A percentile compares a stretch with the other conserved stretches of the same genome.
Evolutionary conservation across 2,113 vertebrate species (phyloP).

Genomic region (Daubentonia madagascariensis): DNA sequence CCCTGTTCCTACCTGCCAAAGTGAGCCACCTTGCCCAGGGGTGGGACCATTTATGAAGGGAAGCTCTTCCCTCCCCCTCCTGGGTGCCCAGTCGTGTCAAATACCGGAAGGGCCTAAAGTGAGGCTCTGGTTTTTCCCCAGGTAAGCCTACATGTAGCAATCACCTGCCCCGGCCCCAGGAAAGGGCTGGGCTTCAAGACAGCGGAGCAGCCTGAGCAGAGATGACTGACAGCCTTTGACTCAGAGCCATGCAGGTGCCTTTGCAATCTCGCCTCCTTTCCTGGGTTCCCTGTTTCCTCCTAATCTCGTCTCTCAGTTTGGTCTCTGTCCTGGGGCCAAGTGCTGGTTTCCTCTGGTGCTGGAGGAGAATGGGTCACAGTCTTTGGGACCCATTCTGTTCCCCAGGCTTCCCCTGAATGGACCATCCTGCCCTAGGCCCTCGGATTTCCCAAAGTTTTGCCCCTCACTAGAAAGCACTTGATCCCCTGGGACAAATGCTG

Average conservation of each 20-base stretch:
- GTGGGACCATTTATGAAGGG: slow-evolving; percentile 74
- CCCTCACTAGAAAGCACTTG: slow-evolving; percentile 23
- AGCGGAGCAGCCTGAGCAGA: not conserved
- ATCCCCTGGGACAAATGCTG: not conserved
- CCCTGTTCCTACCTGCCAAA: slow-evolving; percentile 45
- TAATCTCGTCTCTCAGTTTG: not conserved
- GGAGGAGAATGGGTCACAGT: not conserved
- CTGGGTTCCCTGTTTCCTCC: slow-evolving; percentile 1
- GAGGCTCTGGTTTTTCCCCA: slow-evolving; percentile 64
- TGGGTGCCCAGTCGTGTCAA: slow-evolving; percentile 47
- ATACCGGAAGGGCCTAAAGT: slow-evolving; percentile 69
- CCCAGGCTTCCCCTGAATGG: not conserved
- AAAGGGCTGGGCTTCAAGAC: slow-evolving; percentile 66
- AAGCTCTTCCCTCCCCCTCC: slow-evolving; percentile 58
- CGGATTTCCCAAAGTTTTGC: not conserved
- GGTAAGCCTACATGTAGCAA: slow-evolving; percentile 66
- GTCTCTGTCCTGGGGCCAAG: slow-evolving; percentile 50
- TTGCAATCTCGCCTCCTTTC: slow-evolving; percentile 25
- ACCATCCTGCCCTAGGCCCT: not conserved
- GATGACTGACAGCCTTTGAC: slow-evolving; percentile 68
- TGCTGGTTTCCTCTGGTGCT: slow-evolving; percentile 14
- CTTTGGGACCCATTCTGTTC: not conserved
- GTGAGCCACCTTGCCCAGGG: slow-evolving; percentile 73
- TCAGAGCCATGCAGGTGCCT: slow-evolving; percentile 52
- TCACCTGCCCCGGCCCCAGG: slow-evolving; percentile 40